phyloP scores from a whole-genome alignment of 2,113 vertebrate species.

The Psettodes erumei region DNA sequence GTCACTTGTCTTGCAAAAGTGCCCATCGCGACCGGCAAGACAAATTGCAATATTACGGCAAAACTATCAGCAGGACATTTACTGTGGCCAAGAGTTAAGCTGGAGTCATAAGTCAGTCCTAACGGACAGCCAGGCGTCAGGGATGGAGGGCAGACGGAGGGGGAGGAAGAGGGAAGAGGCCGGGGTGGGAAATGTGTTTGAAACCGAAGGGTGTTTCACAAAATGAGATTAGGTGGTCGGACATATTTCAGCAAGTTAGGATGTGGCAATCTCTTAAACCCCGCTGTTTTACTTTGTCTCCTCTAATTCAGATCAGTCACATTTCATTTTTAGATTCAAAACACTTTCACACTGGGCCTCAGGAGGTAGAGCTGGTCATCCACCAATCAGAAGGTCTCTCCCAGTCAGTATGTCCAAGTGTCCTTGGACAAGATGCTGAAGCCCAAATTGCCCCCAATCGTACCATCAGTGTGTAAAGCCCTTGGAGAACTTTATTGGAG shows the following conservation, averaged over 20 bases:
- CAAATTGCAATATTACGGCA: conserved; percentile 73
- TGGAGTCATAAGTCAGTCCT: conserved; percentile 61
- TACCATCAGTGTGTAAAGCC: no score
- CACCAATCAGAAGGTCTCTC: no score
- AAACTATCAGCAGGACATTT: conserved; percentile 72
- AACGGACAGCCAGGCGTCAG: conserved; percentile 23
- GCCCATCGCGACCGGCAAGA: conserved; percentile 70
- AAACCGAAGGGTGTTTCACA: neutral
- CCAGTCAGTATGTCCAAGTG: no score
- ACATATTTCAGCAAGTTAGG: neutral
- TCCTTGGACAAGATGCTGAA: no score
- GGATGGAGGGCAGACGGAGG: conserved; percentile 8
- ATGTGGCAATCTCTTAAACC: neutral
- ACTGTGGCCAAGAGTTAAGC: conserved; percentile 67
- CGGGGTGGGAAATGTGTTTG: conserved; percentile 10
- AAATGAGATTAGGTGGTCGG: conserved; percentile 3
- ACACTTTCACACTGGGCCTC: no score
- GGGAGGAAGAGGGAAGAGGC: conserved; percentile 9
- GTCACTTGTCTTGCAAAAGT: conserved; percentile 75
- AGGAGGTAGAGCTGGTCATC: no score
- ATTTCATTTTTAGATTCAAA: no score
- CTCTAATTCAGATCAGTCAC: neutral
- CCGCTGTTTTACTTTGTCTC: neutral
- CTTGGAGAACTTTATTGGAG: no score
- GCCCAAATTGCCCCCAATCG: no score